Conservation (phyloP, 2,888 invertebrate genomes). For the Acleris laterana region DNA sequence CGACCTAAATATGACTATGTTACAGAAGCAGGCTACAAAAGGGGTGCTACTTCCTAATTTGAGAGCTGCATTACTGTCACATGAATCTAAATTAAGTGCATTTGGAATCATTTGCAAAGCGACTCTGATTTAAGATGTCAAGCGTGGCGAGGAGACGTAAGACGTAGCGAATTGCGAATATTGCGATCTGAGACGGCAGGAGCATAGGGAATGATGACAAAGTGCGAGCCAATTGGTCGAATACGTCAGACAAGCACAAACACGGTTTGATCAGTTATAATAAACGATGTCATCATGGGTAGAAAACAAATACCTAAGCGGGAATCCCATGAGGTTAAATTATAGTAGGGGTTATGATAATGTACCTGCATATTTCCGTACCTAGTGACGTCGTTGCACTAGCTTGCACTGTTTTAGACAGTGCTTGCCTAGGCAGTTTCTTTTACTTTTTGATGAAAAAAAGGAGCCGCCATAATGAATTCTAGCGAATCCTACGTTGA, state of each 20-base stretch:
- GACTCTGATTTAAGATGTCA: constrained; percentile 11
- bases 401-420: too few species aligned
- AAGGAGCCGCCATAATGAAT: too few species aligned
- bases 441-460: too few species aligned
- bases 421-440: too few species aligned
- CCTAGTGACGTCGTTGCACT: too few species aligned
- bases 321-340: too few species aligned
- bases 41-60: constrained; percentile 27
- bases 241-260: neutral
- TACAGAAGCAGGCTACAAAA: constrained; percentile 34
- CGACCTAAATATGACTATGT: constrained; percentile 36
- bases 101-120: constrained; percentile 14
- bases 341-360: too few species aligned
- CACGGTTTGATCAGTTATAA: too few species aligned
- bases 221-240: neutral
- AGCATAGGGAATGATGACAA: neutral
- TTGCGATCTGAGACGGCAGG: neutral
- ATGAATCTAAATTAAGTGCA: constrained; percentile 27
- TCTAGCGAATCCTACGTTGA: too few species aligned
- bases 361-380: too few species aligned
- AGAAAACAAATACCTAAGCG: too few species aligned
- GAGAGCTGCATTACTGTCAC: constrained; percentile 28
- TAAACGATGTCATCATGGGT: too few species aligned
- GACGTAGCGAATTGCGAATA: neutral
- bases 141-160: constrained; percentile 1